phyloP scores from a whole-genome alignment of 1,140 invertebrate genomes.

The Drosophila pectinifera region DNA sequence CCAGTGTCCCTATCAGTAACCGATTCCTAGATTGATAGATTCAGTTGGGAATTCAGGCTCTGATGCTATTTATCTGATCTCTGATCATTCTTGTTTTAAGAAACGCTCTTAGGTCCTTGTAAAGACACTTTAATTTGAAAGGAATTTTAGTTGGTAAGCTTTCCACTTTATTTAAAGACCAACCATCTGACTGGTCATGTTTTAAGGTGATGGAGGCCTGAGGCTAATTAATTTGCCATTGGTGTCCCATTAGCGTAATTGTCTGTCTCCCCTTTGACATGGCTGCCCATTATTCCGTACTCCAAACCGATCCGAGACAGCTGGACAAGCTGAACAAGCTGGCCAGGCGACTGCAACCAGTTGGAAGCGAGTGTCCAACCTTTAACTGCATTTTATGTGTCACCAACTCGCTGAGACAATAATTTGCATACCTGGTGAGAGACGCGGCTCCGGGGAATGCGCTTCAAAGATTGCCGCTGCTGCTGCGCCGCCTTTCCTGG shows the following conservation, averaged over 20 bases:
- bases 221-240: conserved; percentile 83
- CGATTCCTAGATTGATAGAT: too few relatives aligned
- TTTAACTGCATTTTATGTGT: conserved; percentile 78
- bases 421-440: conserved; percentile 48
- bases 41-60: too few relatives aligned
- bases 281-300: conserved; percentile 32
- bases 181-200: neutral
- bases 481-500: conserved; percentile 43
- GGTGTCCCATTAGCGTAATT: conserved; percentile 84
- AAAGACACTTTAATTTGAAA: neutral
- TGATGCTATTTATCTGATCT: too few relatives aligned
- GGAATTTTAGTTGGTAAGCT: neutral
- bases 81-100: neutral
- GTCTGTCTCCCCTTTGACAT: conserved; percentile 81
- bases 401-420: conserved; percentile 44
- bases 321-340: conserved; percentile 4
- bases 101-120: too few relatives aligned
- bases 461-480: conserved; percentile 25
- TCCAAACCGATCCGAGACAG: conserved; percentile 15
- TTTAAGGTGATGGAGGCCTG: conserved; percentile 31
- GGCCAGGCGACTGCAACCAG: conserved; percentile 22
- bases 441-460: conserved; percentile 17
- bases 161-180: neutral
- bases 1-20: too few relatives aligned
- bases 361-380: conserved; percentile 52